phyloP scores from a whole-genome alignment of 2,113 vertebrate genomes.

The Osmerus eperlanus region DNA sequence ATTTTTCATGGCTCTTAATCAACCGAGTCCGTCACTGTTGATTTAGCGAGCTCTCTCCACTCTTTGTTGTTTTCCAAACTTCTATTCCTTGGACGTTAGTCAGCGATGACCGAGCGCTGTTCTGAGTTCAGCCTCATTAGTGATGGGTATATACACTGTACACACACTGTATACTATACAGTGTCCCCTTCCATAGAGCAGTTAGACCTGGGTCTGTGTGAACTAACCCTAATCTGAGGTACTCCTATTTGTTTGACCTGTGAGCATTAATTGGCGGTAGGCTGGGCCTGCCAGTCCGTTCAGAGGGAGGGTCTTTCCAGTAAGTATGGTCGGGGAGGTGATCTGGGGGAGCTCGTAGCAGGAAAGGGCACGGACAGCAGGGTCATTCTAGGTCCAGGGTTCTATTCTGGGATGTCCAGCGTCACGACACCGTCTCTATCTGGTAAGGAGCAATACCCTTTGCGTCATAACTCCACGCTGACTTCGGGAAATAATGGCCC shows the following conservation, averaged over 20 bases:
- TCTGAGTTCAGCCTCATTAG: slow-evolving; percentile 17
- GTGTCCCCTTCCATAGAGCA: slow-evolving; percentile 26
- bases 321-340: slow-evolving; percentile 35
- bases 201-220: slow-evolving; percentile 54
- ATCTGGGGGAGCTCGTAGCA: too few relatives aligned
- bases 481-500: neutral
- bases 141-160: slow-evolving; percentile 33
- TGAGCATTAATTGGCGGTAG: slow-evolving; percentile 46
- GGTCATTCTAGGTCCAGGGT: slow-evolving; percentile 15
- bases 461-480: neutral
- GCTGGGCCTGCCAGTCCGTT: slow-evolving; percentile 22
- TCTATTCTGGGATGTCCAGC: too few relatives aligned
- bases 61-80: neutral
- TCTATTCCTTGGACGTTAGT: slow-evolving; percentile 8
- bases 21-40: too few relatives aligned
- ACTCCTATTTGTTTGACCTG: slow-evolving; percentile 45
- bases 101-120: slow-evolving; percentile 19
- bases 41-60: neutral
- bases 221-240: slow-evolving; percentile 51
- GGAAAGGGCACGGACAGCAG: slow-evolving; percentile 3
- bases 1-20: too few relatives aligned
- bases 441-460: too few relatives aligned
- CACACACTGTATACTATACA: too few relatives aligned
- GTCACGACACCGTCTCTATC: neutral
- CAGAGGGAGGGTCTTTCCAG: slow-evolving; percentile 34